A percentile compares a stretch with the other conserved stretches of the same genome.
Evolutionary conservation across 2,888 invertebrate species (phyloP).

Genomic region (Latrodectus hesperus): DNA sequence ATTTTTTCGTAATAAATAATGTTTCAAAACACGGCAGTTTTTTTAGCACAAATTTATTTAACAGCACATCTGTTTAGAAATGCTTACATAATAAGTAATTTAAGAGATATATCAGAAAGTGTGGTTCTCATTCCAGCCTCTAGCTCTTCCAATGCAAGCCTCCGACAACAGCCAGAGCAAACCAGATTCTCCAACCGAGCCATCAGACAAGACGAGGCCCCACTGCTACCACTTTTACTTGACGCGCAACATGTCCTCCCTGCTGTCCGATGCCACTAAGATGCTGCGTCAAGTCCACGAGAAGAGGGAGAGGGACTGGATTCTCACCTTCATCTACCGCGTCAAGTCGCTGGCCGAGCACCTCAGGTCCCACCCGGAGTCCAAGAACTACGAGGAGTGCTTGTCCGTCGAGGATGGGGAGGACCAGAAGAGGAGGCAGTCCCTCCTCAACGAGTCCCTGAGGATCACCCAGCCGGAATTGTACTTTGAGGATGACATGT

Average conservation of each 20-base stretch:
- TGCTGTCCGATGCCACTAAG: slow-evolving; percentile 57
- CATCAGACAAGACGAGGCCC: slow-evolving; percentile 32
- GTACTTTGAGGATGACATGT: slow-evolving; percentile 52
- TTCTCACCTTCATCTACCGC: slow-evolving; percentile 61
- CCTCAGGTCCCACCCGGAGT: slow-evolving; percentile 39
- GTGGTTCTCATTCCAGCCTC: slow-evolving; percentile 12
- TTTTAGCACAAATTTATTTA: too few species aligned
- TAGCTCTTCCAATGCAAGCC: slow-evolving; percentile 3
- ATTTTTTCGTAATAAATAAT: too few species aligned
- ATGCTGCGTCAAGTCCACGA: slow-evolving; percentile 55
- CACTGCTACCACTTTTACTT: slow-evolving; percentile 55
- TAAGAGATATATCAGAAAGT: too few species aligned
- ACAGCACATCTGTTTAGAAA: too few species aligned
- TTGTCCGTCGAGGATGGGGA: slow-evolving; percentile 26
- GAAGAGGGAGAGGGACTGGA: slow-evolving; percentile 55
- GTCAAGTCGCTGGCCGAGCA: slow-evolving; percentile 52
- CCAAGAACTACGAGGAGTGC: slow-evolving; percentile 40
- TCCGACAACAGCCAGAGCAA: neutral
- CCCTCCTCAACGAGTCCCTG: neutral
- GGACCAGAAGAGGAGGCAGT: neutral
- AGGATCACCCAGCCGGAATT: slow-evolving; percentile 39
- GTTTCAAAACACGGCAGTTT: too few species aligned
- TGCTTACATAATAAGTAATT: too few species aligned
- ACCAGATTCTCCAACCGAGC: neutral
- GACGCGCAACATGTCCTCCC: slow-evolving; percentile 57